phyloP scores from a whole-genome alignment of 2,888 invertebrate genomes.

The Rhagonycha lutea region DNA sequence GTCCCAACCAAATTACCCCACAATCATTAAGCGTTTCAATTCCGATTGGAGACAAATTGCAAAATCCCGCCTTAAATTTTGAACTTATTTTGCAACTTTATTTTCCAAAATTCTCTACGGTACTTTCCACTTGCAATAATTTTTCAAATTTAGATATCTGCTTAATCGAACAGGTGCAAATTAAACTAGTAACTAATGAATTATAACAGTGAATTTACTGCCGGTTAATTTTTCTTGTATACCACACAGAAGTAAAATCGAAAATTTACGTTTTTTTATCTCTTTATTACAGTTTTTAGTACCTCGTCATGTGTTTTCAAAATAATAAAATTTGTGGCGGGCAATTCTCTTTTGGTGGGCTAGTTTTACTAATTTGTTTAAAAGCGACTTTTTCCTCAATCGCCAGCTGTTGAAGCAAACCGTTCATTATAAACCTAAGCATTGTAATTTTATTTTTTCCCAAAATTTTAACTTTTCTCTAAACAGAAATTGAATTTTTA shows the following conservation, averaged over 20 bases:
- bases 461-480: neutral
- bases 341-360: neutral
- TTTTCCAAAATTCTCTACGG: neutral
- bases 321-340: neutral
- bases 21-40: neutral
- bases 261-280: neutral
- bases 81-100: neutral
- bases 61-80: neutral
- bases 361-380: neutral
- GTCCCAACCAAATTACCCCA: neutral
- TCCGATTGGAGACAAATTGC: neutral
- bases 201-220: neutral
- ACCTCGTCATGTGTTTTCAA: neutral
- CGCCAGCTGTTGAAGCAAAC: neutral
- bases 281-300: neutral
- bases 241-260: neutral
- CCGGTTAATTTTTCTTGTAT: neutral
- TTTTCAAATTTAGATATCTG: neutral
- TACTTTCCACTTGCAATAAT: neutral
- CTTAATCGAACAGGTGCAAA: neutral
- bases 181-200: neutral
- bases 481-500: neutral
- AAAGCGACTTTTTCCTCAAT: neutral
- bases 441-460: neutral
- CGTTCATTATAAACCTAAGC: neutral